Evolutionary conservation across 35 echinoderm and acorn worm genomes (phyloP).

Genomic region (Antedon bifida): DNA sequence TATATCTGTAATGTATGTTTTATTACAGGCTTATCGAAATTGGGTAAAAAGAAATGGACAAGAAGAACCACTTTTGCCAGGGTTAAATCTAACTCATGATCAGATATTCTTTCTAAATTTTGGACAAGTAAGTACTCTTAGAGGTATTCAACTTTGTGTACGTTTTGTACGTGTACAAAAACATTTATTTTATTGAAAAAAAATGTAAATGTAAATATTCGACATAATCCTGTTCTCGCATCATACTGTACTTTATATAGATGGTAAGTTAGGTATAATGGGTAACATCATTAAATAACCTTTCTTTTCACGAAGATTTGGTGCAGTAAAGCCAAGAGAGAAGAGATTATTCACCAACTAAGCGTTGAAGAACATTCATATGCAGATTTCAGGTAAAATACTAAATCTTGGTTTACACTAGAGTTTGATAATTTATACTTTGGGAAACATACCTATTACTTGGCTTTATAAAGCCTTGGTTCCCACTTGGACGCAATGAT

Average conservation of each 20-base stretch:
- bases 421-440: too few relatives aligned
- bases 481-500: too few relatives aligned
- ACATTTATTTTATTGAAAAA: not conserved
- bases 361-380: not conserved
- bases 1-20: too few relatives aligned
- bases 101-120: slow-evolving; percentile 73
- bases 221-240: too few relatives aligned
- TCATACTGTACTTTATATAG: too few relatives aligned
- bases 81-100: slow-evolving; percentile 52
- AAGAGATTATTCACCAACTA: not conserved
- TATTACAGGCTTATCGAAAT: slow-evolving; percentile 41
- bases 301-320: not conserved
- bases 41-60: slow-evolving; percentile 28
- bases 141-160: not conserved
- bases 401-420: too few relatives aligned
- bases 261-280: too few relatives aligned
- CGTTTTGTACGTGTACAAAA: not conserved
- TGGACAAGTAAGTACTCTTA: slow-evolving; percentile 52
- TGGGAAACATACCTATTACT: too few relatives aligned
- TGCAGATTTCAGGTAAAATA: not conserved
- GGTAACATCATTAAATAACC: too few relatives aligned
- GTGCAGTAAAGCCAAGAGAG: not conserved
- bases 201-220: not conserved
- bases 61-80: slow-evolving; percentile 43
- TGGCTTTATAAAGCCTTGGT: too few relatives aligned